Base-by-base conservation (phyloP, 2,797 vertebrate genomes). In the Amblyopsis hoosieri region DNA sequence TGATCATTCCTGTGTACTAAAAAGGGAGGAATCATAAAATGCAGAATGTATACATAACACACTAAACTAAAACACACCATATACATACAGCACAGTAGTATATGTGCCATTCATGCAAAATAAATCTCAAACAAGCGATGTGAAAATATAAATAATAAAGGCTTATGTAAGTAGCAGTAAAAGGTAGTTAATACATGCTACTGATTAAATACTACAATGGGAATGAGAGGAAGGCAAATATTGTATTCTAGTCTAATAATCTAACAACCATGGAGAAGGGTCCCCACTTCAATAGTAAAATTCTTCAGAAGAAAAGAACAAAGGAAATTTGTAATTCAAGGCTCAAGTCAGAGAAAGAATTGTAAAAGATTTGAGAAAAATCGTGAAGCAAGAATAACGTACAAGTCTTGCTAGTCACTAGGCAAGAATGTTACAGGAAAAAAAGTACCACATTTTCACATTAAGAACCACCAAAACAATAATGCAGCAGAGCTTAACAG, bases 231-330 rank as follows among this genome's bases (percentile, higher is more conserved):
- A 49, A 57, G 54, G 54, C 58, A 53, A 57, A 52, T 31, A 62
- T 15, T 45, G 55, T 33, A 37, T 56, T 4, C 37, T 51, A 59
- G 29, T 49, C 37, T 42, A 54, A n/a, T 19, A 62, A 63, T 63
- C 61, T 68, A 50, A 59, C 12, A 74, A 89, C 93, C 93, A 61
- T 87, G 93, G 92, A 94, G 93, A 94, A 95, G 81, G 77, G 91
- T 87, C 87, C 84, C 78, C 54, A 62, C n/a, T 61, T 60, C 10
- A 82, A 57, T 37, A 8, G 37, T 15, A 82, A 54, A 68, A 74
- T 79, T 76, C 49, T 42, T 46, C 14, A 29, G 54, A 79, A 9
- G 63, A 71, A 49, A 60, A 45, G 50, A 31, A 31, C 17, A 11
- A 8, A 67, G 19, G 49, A 13, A 45, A 1, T 23, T 3, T 23